phyloP scores from a whole-genome alignment of 2,888 invertebrate species.

The Apeira syringaria region DNA sequence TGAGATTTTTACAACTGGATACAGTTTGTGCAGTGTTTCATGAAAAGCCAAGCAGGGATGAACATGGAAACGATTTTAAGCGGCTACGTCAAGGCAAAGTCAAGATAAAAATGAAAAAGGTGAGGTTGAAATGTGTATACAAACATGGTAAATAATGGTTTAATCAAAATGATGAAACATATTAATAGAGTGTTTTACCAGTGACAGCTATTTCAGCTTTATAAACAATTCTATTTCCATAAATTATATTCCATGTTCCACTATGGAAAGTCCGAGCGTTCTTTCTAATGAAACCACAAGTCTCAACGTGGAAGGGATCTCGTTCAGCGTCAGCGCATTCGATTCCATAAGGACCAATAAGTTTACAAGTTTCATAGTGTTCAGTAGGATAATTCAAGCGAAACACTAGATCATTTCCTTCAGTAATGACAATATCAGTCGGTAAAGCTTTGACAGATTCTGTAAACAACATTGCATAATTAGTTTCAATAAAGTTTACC shows the following conservation, averaged over 20 bases:
- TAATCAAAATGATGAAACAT: too few relatives aligned
- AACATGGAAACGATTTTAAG: background rate
- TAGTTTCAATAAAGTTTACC: constrained; percentile 8
- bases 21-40: background rate
- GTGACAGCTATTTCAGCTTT: constrained; percentile 46
- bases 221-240: constrained; percentile 48
- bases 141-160: too few relatives aligned
- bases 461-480: constrained; percentile 38
- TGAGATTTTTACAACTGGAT: background rate
- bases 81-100: too few relatives aligned
- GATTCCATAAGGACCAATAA: constrained; percentile 42
- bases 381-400: constrained; percentile 46
- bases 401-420: constrained; percentile 54
- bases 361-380: constrained; percentile 49
- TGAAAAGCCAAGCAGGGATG: constrained; percentile 6
- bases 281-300: constrained; percentile 54
- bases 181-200: too few relatives aligned
- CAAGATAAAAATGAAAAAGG: too few relatives aligned
- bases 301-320: constrained; percentile 36
- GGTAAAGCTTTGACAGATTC: constrained; percentile 49
- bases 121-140: too few relatives aligned
- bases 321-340: constrained; percentile 25
- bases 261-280: constrained; percentile 35
- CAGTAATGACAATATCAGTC: constrained; percentile 38
- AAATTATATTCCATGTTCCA: constrained; percentile 59